A percentile compares a stretch with the other conserved stretches of the same genome.
phyloP scores from a whole-genome alignment of 2,888 invertebrate species.

The Slavum lentiscoides region DNA sequence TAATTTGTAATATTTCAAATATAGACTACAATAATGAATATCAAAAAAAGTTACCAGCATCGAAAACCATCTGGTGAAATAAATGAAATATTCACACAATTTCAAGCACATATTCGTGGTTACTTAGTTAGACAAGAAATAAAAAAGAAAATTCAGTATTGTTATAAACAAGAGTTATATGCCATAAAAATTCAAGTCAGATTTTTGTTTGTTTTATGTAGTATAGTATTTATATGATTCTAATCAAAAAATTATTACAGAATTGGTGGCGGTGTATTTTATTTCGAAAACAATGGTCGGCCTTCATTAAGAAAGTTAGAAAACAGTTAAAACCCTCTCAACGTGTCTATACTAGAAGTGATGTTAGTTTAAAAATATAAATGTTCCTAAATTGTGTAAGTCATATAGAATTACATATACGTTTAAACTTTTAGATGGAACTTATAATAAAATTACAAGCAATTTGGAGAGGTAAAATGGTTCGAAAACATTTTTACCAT shows the following conservation, averaged over 20 bases:
- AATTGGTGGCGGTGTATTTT: conserved; percentile 51
- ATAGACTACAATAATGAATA: conserved; percentile 45
- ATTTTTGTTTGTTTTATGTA: neutral
- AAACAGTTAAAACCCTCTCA: conserved; percentile 44
- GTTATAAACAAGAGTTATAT: conserved; percentile 22
- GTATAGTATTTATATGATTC: neutral
- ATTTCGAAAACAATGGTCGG: conserved; percentile 34
- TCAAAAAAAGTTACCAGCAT: conserved; percentile 60
- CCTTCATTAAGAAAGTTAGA: conserved; percentile 25
- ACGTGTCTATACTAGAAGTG: conserved; percentile 35
- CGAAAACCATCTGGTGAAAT: conserved; percentile 61
- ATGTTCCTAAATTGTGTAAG: no score
- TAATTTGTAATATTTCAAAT: neutral
- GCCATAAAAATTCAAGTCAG: conserved; percentile 44
- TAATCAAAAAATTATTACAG: conserved; percentile 18
- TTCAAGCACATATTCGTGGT: conserved; percentile 69
- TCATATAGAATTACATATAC: neutral
- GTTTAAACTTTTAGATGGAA: conserved; percentile 21
- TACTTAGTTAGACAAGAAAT: conserved; percentile 62
- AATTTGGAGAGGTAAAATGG: conserved; percentile 67
- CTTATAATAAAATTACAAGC: conserved; percentile 70
- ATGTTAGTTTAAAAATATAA: conserved; percentile 24
- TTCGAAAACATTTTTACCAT: conserved; percentile 68
- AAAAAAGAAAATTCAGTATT: conserved; percentile 16
- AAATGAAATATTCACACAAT: conserved; percentile 62